Conservation (phyloP, 2,113 vertebrate genomes). For the Vulpes lagopus region DNA sequence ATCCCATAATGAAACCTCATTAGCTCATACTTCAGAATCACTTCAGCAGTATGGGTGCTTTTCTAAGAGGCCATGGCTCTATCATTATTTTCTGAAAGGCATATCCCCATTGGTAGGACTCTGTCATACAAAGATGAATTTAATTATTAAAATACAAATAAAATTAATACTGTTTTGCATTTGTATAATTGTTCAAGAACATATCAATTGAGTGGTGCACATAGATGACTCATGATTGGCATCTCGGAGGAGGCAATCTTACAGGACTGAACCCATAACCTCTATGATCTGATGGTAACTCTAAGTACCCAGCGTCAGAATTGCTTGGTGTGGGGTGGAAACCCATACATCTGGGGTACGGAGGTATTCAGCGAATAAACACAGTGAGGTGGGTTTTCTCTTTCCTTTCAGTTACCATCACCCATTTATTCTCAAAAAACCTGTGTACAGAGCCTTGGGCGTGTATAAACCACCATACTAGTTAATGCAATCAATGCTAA, state of each 20-base stretch:
- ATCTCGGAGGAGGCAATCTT: no score
- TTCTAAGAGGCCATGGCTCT: background rate
- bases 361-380: background rate
- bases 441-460: background rate
- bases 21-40: background rate
- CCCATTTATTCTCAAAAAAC: background rate
- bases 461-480: background rate
- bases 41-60: background rate
- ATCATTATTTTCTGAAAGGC: background rate
- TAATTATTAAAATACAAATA: background rate
- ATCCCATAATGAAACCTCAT: slow-evolving; percentile 22
- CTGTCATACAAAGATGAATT: background rate
- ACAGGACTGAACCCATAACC: background rate
- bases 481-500: background rate
- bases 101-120: background rate
- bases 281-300: no score
- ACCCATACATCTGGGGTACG: no score
- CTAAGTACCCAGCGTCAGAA: background rate
- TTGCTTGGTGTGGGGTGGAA: background rate
- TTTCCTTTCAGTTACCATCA: background rate
- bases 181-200: background rate
- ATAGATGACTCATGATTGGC: background rate
- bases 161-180: background rate
- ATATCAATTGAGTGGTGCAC: background rate
- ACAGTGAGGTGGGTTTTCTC: no score